Percentiles rank a stretch among this genome's conserved stretches.
phyloP scores from a whole-genome alignment of 2,113 vertebrate species.

The Okapia johnstoni region DNA sequence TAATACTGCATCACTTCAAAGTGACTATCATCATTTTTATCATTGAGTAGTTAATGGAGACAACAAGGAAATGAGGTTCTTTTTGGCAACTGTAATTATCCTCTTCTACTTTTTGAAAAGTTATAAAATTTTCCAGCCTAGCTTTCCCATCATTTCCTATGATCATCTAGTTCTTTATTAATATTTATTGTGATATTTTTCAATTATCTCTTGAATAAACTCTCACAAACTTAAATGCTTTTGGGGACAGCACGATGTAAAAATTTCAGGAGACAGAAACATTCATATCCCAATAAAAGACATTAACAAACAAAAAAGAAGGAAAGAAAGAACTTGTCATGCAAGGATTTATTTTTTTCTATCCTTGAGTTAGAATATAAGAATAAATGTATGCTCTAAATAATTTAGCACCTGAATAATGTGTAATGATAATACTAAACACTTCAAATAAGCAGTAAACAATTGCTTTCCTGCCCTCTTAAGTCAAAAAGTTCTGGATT shows the following conservation, averaged over 20 bases:
- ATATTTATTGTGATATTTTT: neutral
- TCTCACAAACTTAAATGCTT: neutral
- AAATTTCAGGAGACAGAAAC: neutral
- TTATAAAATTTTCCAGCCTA: neutral
- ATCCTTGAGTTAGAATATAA: neutral
- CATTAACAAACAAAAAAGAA: neutral
- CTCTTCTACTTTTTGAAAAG: neutral
- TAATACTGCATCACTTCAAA: neutral
- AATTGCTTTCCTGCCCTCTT: neutral
- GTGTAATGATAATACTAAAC: neutral
- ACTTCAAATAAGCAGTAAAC: neutral
- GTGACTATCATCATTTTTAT: neutral
- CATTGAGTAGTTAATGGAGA: neutral
- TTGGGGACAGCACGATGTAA: neutral
- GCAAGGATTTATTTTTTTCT: neutral
- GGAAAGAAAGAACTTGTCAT: neutral
- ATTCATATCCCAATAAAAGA: neutral
- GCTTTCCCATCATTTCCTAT: neutral
- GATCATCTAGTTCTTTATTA: neutral
- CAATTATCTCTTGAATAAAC: neutral
- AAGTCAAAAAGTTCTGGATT: neutral
- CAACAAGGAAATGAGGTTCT: neutral
- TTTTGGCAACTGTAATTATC: neutral
- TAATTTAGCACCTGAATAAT: neutral
- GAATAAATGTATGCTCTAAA: neutral